These are phyloP conservation scores for Thera obeliscata DNA, from an alignment of 2,888 invertebrate genomes.

Conservation along the genomic window DNA sequence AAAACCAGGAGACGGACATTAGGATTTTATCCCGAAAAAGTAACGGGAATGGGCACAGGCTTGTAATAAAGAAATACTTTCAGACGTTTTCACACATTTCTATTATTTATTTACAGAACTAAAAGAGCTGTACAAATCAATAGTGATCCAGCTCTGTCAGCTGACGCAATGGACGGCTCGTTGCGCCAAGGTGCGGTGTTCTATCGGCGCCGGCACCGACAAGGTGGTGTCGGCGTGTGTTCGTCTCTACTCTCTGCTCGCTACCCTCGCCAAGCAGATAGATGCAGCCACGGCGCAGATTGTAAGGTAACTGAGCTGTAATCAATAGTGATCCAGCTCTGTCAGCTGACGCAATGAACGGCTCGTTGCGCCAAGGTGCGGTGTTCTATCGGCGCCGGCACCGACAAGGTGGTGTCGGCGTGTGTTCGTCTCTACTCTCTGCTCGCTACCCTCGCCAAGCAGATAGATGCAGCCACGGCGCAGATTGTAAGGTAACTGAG, in stretches of 20 bases:
- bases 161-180: slow-evolving; percentile 51
- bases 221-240: slow-evolving; percentile 55
- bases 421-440: slow-evolving; percentile 60
- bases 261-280: slow-evolving; percentile 54
- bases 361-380: slow-evolving; percentile 50
- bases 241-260: slow-evolving; percentile 60
- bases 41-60: too few relatives aligned
- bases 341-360: slow-evolving; percentile 59
- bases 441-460: slow-evolving; percentile 54
- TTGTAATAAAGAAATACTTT: too few relatives aligned
- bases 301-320: slow-evolving; percentile 47
- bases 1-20: too few relatives aligned
- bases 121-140: slow-evolving; percentile 60
- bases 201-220: slow-evolving; percentile 61
- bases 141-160: slow-evolving; percentile 66
- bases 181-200: slow-evolving; percentile 56
- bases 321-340: slow-evolving; percentile 56
- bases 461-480: slow-evolving; percentile 50
- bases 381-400: slow-evolving; percentile 60
- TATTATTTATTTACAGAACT: slow-evolving; percentile 54
- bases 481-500: slow-evolving; percentile 49
- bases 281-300: slow-evolving; percentile 45
- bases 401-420: slow-evolving; percentile 56
- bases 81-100: too few relatives aligned
- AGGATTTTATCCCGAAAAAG: too few relatives aligned